phyloP scores from a whole-genome alignment of 2,797 vertebrate species.

The Dallia pectoralis region DNA sequence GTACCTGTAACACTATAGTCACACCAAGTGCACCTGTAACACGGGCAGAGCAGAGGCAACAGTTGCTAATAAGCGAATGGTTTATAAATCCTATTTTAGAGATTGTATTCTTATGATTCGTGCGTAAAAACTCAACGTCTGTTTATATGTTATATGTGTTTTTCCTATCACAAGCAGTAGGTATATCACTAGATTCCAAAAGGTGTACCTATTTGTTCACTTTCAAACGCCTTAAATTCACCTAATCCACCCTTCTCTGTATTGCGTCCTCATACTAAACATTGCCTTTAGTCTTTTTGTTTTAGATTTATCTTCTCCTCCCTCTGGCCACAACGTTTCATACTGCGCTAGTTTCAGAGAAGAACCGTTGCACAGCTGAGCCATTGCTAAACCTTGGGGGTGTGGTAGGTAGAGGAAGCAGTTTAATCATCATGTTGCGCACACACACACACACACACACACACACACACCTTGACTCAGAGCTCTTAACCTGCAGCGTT shows the following conservation, averaged over 20 bases:
- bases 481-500: conserved; percentile 29
- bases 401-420: not conserved
- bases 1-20: no score
- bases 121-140: no score
- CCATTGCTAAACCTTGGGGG: conserved; percentile 32
- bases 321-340: conserved; percentile 43
- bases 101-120: no score
- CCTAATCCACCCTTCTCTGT: not conserved
- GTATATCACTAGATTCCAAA: not conserved
- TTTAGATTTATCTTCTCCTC: conserved; percentile 36
- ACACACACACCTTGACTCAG: conserved; percentile 37
- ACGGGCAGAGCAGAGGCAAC: no score
- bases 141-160: no score
- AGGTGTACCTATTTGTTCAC: not conserved
- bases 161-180: no score
- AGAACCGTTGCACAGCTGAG: conserved; percentile 34
- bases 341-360: conserved; percentile 51
- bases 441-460: conserved; percentile 2
- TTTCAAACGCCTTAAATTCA: not conserved
- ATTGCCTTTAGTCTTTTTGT: conserved; percentile 1
- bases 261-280: not conserved
- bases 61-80: no score
- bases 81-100: no score
- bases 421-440: not conserved
- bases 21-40: no score